Evolutionary conservation across 2,888 invertebrate species (phyloP), one percentile per base, ranked within the genome.

Genomic region (Crossocerus cetratus): DNA sequence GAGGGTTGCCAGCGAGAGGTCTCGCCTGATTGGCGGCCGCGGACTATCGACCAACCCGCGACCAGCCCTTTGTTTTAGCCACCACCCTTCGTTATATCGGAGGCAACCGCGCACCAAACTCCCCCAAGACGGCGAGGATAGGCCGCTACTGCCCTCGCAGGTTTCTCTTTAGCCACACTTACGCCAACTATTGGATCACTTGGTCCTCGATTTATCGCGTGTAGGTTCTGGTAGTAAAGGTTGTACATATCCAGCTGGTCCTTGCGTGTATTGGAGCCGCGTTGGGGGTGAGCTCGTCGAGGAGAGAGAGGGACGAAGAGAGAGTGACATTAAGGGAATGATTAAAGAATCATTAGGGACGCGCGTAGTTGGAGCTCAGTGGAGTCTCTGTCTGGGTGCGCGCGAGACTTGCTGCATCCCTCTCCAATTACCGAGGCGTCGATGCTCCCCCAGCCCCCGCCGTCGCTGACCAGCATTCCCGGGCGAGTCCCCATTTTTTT

Each of bases 41-140:
- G 84, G 86, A 88, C 89, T 90, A 90, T 90, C 90, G 90, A 90
- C 90, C 90, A 90, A 88, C 88, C 89, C 86, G 84, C 86, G 87
- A 86, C 84, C 88, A 78, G 84, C 86, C 85, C 86, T 89, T 90
- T 90, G 89, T 89, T 89, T 90, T 87, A 89, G 86, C 88, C 87
- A 86, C 86, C 87, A 86, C 85, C 87, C 85, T 80, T 70, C 77
- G 75, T 74, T 68, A 72, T 76, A 81, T 76, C 76, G 78, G 76
- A 80, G 32, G 32, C 32, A 32, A 32, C 32, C 32, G 32, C 32
- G 32, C 32, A 11, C 32, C 32, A 32, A 32, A 32, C 8, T 32
- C 32, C 32, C 11, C 32, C 32, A 32, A 32, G 32, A 32, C 32
- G 11, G 8, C 32, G 11, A 32, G 32, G 32, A 32, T 32, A 32